Conservation (phyloP, 2,113 vertebrate genomes). For the Tragelaphus scriptus region DNA sequence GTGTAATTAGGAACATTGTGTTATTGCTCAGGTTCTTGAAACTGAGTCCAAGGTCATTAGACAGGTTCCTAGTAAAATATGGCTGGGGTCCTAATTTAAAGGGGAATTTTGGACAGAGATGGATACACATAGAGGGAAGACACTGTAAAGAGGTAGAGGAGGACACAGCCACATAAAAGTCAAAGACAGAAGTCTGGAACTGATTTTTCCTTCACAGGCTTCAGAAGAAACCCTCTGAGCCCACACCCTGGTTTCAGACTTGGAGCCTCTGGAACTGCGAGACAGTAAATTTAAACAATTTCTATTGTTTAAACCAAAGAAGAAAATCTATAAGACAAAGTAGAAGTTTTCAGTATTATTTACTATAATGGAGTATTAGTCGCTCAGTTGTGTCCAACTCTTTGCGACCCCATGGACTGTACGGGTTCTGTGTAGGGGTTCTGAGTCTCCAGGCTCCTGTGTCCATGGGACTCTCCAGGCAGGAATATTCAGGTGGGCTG, state of each 20-base stretch:
- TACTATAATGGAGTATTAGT: background rate
- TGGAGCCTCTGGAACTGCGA: background rate
- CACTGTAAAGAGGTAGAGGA: background rate
- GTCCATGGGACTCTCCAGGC: background rate
- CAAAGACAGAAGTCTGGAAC: background rate
- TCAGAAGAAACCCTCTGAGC: rapidly evolving
- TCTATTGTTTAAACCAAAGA: background rate
- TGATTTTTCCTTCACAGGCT: rapidly evolving
- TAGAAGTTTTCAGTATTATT: background rate
- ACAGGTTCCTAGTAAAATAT: too few relatives aligned
- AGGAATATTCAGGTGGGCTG: background rate
- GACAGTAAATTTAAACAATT: background rate
- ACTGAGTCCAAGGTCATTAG: background rate
- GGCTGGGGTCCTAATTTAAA: background rate
- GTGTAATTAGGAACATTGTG: background rate
- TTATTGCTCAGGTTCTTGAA: background rate
- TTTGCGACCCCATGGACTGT: rapidly evolving
- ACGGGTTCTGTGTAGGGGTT: background rate
- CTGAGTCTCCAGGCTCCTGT: background rate
- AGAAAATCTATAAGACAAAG: background rate
- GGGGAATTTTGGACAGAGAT: background rate
- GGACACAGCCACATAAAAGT: background rate
- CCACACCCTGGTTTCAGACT: background rate
- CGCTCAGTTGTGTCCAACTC: background rate
- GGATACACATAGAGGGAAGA: too few relatives aligned